Evolutionary conservation across 2,113 vertebrate genomes (phyloP), one percentile per base, ranked within the genome.

Genomic region (Addax nasomaculatus): DNA sequence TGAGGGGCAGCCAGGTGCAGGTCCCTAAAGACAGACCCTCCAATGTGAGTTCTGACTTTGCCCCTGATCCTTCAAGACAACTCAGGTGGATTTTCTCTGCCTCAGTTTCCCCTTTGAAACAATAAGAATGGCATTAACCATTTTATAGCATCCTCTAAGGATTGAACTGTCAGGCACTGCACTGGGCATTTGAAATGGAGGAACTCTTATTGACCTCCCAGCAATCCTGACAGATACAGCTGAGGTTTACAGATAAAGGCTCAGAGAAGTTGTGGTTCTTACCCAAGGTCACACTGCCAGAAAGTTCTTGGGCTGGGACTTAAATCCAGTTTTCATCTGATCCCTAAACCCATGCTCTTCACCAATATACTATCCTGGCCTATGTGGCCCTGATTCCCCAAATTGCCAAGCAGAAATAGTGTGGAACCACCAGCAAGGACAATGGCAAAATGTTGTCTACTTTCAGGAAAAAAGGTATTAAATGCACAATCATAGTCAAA

Each of bases 1-100:
- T 39, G 51, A 2, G 1, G n/a, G 47, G 7, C 16, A 5, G 5
- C 98, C 14, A 98, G 98, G 89, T 97, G 95, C n/a, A 97, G 60
- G 14, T 27, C 51, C 23, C 92, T 85, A 70, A 51, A 95, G 45
- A 45, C 45, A 43, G 80, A 95, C 80, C 53, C 36, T 58, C 64
- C 76, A 25, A 2, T 45, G 30, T 13, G 45, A 23, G 2, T 36
- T 93, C 33, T 39, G 29, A 87, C 55, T 76, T 79, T 29, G 84
- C 87, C 53, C 27, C 36, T 60, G 30, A 60, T 73, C 23, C 73
- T 80, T 70, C 39, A 25, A 47, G 83, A 79, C 1, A 14, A 93
- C 45, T 67, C 67, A 25, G 23, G n/a, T 10, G 36, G 78, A 78
- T 10, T 0, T 62, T 33, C 39, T 81, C 78, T 92, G 79, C 86